Evolutionary conservation across 2,113 vertebrate genomes (phyloP), one percentile per base, ranked within the genome.

Genomic region (Hydrolagus affinis): DNA sequence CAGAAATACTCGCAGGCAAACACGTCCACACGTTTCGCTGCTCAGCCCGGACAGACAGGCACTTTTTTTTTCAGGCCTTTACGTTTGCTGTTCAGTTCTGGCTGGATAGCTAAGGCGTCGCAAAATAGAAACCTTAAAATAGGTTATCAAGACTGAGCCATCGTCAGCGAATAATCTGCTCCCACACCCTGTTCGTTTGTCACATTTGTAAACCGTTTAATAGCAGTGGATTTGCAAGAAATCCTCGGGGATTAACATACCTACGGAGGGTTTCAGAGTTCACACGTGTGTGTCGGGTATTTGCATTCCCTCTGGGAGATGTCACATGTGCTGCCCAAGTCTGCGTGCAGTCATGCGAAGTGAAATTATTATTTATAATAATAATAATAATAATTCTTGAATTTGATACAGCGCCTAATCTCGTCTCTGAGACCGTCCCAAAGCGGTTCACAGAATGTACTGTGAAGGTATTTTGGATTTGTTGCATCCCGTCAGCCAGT

Each of bases 61-160:
- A 25, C 59, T 9, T 86, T 78, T 56, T 85, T 9, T 86, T 78
- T 56, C 77, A n/a, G 11, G 25, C 66, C 59, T 89, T 85, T 86
- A 88, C 1, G 28, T 57, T 69, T 59, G 72, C 72, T 78, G 7
- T 30, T 8, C 3, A 56, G 68, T 30, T 8, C 3, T 23, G 68
- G 9, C 9, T 56, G 73, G 7, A 21, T 60, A 17, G 23, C 8
- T 80, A 62, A 62, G 59, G 6, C n/a, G 60, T 64, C 28, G 23
- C 9, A 80, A 80, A 62, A 64, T 8, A 11, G 32, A 62, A 25
- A 32, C 56, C 32, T 3, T 75, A 57, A 75, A 56, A 75, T 15
- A 75, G 32, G 73, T 8, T 56, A 62, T 60, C 2, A 80, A 11
- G 17, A n/a, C 73, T 44, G 30, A 75, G 56, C 44, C 11, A 11